These are phyloP conservation scores for Drosophila multiciliata DNA, from an alignment of 2,888 invertebrate genomes.

Conservation along the genomic window DNA sequence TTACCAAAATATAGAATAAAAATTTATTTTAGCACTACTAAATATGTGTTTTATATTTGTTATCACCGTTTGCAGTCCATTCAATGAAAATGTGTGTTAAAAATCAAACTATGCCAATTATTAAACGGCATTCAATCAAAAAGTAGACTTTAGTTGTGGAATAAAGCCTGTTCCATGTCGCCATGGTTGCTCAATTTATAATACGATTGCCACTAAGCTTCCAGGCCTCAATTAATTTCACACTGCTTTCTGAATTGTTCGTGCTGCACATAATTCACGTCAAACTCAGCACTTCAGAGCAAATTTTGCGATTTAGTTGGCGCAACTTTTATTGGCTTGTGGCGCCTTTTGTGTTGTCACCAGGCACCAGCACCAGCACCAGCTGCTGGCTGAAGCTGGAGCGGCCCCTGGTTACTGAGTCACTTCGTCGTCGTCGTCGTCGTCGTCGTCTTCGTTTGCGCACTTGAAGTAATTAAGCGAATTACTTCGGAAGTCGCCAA, in stretches of 20 bases:
- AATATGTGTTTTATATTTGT: background rate
- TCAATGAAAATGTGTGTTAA: background rate
- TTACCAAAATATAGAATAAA: background rate
- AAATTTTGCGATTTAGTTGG: slow-evolving; percentile 63
- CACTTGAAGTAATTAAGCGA: slow-evolving; percentile 81
- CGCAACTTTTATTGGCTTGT: slow-evolving; percentile 73
- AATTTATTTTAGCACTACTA: background rate
- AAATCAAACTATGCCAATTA: background rate
- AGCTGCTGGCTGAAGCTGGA: slow-evolving; percentile 15
- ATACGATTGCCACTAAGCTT: background rate
- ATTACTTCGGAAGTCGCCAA: slow-evolving; percentile 81
- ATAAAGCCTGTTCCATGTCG: no score
- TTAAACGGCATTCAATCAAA: background rate
- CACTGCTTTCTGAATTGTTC: slow-evolving; percentile 48
- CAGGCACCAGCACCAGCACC: slow-evolving; percentile 26
- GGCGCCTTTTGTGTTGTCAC: slow-evolving; percentile 63
- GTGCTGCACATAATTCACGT: slow-evolving; percentile 56
- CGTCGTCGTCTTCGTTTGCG: slow-evolving; percentile 53
- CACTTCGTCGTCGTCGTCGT: slow-evolving; percentile 44
- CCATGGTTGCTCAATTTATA: slow-evolving; percentile 10
- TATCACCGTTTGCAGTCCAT: background rate
- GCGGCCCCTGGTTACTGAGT: slow-evolving; percentile 26
- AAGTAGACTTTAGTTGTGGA: background rate
- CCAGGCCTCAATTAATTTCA: slow-evolving; percentile 61
- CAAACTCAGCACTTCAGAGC: slow-evolving; percentile 54